Evolutionary conservation across 2,888 invertebrate genomes (phyloP).

Genomic region (Magallana nippona): DNA sequence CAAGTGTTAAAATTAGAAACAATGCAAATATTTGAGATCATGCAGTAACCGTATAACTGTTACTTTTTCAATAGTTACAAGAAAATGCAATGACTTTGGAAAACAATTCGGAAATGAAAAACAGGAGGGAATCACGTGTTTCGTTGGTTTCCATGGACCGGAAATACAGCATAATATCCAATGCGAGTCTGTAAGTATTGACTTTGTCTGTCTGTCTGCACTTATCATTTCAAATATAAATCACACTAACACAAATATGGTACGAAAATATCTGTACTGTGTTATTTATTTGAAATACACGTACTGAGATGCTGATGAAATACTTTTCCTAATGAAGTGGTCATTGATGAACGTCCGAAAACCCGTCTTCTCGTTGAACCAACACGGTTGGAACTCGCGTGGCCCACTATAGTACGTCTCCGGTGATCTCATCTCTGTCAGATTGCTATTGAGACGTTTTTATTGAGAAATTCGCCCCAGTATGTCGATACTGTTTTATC

Average conservation of each 20-base stretch:
- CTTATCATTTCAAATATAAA: background rate
- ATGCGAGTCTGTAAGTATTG: background rate
- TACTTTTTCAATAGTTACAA: background rate
- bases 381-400: too few species aligned
- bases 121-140: constrained; percentile 15
- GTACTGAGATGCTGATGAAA: too few species aligned
- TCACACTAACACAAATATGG: too few species aligned
- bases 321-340: too few species aligned
- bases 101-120: constrained; percentile 16
- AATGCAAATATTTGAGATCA: background rate
- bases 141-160: constrained; percentile 5
- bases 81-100: constrained; percentile 26
- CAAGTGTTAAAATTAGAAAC: background rate
- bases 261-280: too few species aligned
- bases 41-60: too few species aligned
- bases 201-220: background rate
- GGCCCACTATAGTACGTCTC: too few species aligned
- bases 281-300: too few species aligned
- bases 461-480: too few species aligned
- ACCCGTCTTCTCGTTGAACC: too few species aligned
- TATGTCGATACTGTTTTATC: too few species aligned
- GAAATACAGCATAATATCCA: constrained; percentile 28
- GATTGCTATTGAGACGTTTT: background rate
- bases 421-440: background rate
- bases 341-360: too few species aligned